Evolutionary conservation across 2,888 invertebrate genomes (phyloP).

Genomic region (Parnassius apollo): DNA sequence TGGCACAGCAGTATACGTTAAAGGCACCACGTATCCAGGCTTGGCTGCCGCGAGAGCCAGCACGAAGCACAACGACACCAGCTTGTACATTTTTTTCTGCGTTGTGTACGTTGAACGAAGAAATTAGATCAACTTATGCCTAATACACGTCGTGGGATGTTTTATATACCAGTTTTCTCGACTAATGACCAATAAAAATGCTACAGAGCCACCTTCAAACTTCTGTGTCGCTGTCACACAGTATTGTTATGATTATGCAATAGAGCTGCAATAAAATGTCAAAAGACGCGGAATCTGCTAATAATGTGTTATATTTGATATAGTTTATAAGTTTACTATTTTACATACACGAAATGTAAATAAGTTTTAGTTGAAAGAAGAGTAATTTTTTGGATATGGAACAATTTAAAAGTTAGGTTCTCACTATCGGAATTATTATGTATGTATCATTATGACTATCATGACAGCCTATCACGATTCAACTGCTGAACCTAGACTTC

Average conservation of each 20-base stretch:
- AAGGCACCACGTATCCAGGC: conserved; percentile 54
- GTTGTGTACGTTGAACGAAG: conserved; percentile 58
- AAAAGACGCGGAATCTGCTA: conserved; percentile 17
- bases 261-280: conserved; percentile 16
- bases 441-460: too few relatives aligned
- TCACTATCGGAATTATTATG: too few relatives aligned
- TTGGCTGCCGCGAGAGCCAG: conserved; percentile 81
- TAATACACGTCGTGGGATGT: conserved; percentile 43
- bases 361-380: too few relatives aligned
- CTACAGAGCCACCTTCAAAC: conserved; percentile 42
- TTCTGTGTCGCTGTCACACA: conserved; percentile 30
- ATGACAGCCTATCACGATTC: too few relatives aligned
- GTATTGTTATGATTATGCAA: conserved; percentile 21
- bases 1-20: conserved; percentile 40
- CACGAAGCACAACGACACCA: conserved; percentile 83
- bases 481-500: too few relatives aligned
- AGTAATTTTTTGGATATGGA: too few relatives aligned
- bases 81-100: conserved; percentile 76
- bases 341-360: too few relatives aligned
- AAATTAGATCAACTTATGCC: conserved; percentile 68
- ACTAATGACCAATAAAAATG: conserved; percentile 49
- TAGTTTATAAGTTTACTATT: too few relatives aligned
- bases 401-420: too few relatives aligned
- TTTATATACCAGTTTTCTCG: conserved; percentile 55
- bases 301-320: background rate